Conservation (phyloP, 2,888 invertebrate genomes). For the Palloptera scutellata region DNA sequence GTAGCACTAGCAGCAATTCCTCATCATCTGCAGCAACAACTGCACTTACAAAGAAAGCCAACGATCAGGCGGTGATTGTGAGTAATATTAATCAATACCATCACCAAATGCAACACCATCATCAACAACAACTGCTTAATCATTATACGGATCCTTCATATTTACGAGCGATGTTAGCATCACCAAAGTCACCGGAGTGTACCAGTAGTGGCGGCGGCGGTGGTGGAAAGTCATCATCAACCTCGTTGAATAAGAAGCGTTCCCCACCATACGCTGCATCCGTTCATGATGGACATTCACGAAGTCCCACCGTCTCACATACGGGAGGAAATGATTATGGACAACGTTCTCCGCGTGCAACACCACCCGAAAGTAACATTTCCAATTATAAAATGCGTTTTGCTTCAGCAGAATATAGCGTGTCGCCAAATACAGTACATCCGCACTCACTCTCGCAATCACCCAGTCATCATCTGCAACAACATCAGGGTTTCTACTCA, state of each 20-base stretch:
- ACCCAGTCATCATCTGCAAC: constrained; percentile 47
- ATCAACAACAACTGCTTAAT: constrained; percentile 59
- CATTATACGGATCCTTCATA: constrained; percentile 50
- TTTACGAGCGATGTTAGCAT: constrained; percentile 59
- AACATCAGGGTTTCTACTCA: constrained; percentile 55
- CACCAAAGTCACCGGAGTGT: constrained; percentile 64
- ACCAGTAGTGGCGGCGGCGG: constrained; percentile 39
- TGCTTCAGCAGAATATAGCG: constrained; percentile 32
- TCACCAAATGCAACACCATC: constrained; percentile 44
- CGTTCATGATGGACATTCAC: constrained; percentile 45
- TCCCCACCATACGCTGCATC: constrained; percentile 61
- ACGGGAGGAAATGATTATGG: constrained; percentile 46
- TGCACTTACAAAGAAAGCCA: constrained; percentile 42
- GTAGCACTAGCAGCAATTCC: constrained; percentile 40
- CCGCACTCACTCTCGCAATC: constrained; percentile 39
- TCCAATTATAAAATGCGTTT: constrained; percentile 44
- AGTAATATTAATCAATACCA: constrained; percentile 40
- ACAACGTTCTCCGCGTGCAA: constrained; percentile 50
- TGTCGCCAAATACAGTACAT: constrained; percentile 41
- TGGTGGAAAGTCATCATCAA: constrained; percentile 47
- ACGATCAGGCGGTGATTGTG: constrained; percentile 53
- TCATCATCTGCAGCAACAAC: constrained; percentile 34
- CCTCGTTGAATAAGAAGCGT: constrained; percentile 50
- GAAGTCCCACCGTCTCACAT: constrained; percentile 46
- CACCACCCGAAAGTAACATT: constrained; percentile 37